These are phyloP conservation scores for Chloropsis cyanopogon DNA, from an alignment of 2,113 vertebrate species.

Conservation along the genomic window DNA sequence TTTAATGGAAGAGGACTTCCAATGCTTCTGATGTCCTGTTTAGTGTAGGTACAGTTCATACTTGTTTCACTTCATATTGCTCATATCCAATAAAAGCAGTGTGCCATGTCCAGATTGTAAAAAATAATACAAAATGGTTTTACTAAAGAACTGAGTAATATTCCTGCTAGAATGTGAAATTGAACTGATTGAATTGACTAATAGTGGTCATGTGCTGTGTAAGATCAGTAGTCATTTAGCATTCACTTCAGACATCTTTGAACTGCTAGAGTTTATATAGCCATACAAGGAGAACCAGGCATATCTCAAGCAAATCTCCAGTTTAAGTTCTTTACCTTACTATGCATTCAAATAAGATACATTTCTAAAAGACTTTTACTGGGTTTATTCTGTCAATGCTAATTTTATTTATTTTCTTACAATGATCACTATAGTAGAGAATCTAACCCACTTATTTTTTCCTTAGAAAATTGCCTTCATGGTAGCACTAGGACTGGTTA, in stretches of 20 bases:
- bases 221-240: neutral
- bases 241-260: neutral
- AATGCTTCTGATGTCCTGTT: neutral
- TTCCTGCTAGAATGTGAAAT: neutral
- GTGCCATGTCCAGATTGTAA: neutral
- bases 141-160: neutral
- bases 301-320: neutral
- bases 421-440: neutral
- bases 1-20: rapidly evolving
- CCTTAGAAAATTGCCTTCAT: constrained; percentile 97
- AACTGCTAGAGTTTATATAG: neutral
- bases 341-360: neutral
- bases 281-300: neutral
- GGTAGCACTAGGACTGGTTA: constrained; percentile 94
- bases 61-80: neutral
- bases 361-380: neutral
- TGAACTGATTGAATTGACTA: neutral
- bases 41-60: neutral
- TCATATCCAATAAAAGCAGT: neutral
- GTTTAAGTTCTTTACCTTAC: neutral
- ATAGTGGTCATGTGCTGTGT: neutral
- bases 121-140: neutral
- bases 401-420: neutral
- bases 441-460: constrained; percentile 15
- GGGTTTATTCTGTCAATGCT: neutral